These are phyloP conservation scores for Enteromius mattozi DNA, from an alignment of 2,797 vertebrate species.

Conservation along the genomic window DNA sequence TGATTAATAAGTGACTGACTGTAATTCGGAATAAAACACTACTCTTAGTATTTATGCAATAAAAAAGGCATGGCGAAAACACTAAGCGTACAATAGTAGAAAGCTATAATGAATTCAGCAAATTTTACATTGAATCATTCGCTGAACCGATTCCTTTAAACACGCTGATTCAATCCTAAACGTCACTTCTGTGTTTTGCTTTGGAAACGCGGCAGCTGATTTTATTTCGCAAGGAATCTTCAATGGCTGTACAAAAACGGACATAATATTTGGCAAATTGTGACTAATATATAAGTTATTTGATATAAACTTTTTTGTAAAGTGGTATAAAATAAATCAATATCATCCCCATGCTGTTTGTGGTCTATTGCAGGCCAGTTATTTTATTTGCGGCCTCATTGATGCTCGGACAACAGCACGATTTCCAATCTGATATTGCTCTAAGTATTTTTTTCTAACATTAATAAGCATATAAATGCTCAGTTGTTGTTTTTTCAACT, in stretches of 20 bases:
- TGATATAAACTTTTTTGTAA: not conserved
- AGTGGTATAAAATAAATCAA: not conserved
- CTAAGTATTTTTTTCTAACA: not conserved
- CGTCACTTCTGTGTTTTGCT: not conserved
- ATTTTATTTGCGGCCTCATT: not conserved
- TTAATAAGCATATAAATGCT: not conserved
- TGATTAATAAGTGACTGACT: not conserved
- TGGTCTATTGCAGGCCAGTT: not conserved
- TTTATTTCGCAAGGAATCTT: not conserved
- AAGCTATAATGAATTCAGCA: not conserved
- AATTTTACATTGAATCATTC: not conserved
- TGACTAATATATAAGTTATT: not conserved
- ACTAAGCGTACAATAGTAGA: not conserved
- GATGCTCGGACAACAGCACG: not conserved
- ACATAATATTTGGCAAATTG: not conserved
- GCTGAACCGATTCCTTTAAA: slow-evolving; percentile 1
- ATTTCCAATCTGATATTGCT: not conserved
- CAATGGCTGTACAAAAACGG: not conserved
- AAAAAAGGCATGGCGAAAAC: not conserved
- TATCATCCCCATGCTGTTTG: too few relatives aligned
- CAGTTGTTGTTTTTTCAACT: not conserved
- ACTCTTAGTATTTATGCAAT: not conserved
- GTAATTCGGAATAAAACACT: not conserved
- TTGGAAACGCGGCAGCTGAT: not conserved
- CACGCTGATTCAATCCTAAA: not conserved